phyloP scores from a whole-genome alignment of 1,140 invertebrate genomes.

The Acyrthosiphon pisum region DNA sequence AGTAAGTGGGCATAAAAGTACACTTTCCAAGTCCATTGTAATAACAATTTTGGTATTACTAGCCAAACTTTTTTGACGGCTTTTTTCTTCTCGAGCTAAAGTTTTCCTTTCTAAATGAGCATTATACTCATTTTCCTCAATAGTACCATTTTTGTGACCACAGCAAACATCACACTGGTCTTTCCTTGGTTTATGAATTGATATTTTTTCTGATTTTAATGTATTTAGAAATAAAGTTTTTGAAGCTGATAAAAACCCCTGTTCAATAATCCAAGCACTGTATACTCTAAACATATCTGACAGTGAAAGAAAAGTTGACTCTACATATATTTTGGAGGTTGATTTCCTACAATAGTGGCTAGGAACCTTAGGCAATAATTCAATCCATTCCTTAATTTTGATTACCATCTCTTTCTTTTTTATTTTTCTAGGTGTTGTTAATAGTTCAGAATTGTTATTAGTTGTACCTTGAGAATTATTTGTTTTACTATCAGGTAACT shows the following conservation, averaged over 20 bases:
- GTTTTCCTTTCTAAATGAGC: slow-evolving; percentile 53
- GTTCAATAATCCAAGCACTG: slow-evolving; percentile 13
- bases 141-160: slow-evolving; percentile 35
- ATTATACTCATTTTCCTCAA: slow-evolving; percentile 47
- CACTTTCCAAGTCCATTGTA: slow-evolving; percentile 57
- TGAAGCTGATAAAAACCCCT: slow-evolving; percentile 20
- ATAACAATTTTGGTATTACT: slow-evolving; percentile 50
- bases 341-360: slow-evolving; percentile 55
- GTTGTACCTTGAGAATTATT: background rate
- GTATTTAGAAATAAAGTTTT: slow-evolving; percentile 50
- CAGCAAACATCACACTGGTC: slow-evolving; percentile 54
- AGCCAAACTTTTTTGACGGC: slow-evolving; percentile 51
- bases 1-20: slow-evolving; percentile 58
- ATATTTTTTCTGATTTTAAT: slow-evolving; percentile 44
- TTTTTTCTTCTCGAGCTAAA: slow-evolving; percentile 53
- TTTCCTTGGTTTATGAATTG: slow-evolving; percentile 47
- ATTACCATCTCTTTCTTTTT: slow-evolving; percentile 36
- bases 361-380: slow-evolving; percentile 42
- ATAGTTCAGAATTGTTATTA: background rate
- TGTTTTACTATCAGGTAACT: background rate
- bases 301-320: slow-evolving; percentile 46
- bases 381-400: slow-evolving; percentile 48
- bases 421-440: slow-evolving; percentile 27
- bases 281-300: slow-evolving; percentile 37
- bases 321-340: slow-evolving; percentile 49